Conservation (phyloP, 2,113 vertebrate genomes). For the Vimba vimba region DNA sequence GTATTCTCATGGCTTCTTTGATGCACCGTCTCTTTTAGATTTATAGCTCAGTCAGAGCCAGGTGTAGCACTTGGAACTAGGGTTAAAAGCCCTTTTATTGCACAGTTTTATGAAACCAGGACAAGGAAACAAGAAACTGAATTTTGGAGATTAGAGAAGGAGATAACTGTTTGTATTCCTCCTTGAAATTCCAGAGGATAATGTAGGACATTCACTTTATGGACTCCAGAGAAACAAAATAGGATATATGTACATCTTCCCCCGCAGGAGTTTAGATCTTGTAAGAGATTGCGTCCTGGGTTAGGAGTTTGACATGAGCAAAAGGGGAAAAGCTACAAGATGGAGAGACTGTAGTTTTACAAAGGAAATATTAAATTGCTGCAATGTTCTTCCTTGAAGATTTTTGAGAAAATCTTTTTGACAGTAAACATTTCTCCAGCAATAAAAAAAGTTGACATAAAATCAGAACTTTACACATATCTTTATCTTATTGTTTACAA, state of each 20-base stretch:
- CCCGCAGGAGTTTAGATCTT: neutral
- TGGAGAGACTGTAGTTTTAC: constrained; percentile 11
- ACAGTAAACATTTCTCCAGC: neutral
- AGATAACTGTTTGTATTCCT: constrained; percentile 66
- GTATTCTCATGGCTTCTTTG: constrained; percentile 56
- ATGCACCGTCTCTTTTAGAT: constrained; percentile 56
- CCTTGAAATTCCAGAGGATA: constrained; percentile 70
- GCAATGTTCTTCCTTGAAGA: neutral
- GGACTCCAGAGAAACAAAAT: constrained; percentile 49
- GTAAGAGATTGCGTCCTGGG: neutral
- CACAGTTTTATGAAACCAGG: constrained; percentile 67
- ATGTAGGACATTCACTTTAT: constrained; percentile 66
- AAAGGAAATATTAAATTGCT: neutral
- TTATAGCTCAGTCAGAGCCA: constrained; percentile 58
- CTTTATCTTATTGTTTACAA: too few relatives aligned
- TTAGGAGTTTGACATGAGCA: neutral
- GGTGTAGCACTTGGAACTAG: constrained; percentile 62
- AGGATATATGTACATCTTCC: neutral
- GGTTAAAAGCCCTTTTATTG: constrained; percentile 74
- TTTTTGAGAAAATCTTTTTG: neutral
- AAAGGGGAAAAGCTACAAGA: neutral
- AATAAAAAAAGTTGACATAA: too few relatives aligned
- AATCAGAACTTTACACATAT: too few relatives aligned
- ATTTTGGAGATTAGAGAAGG: constrained; percentile 67
- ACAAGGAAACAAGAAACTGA: constrained; percentile 64